Base-by-base conservation (phyloP, 1,140 invertebrate genomes). In the Ooceraea biroi region DNA sequence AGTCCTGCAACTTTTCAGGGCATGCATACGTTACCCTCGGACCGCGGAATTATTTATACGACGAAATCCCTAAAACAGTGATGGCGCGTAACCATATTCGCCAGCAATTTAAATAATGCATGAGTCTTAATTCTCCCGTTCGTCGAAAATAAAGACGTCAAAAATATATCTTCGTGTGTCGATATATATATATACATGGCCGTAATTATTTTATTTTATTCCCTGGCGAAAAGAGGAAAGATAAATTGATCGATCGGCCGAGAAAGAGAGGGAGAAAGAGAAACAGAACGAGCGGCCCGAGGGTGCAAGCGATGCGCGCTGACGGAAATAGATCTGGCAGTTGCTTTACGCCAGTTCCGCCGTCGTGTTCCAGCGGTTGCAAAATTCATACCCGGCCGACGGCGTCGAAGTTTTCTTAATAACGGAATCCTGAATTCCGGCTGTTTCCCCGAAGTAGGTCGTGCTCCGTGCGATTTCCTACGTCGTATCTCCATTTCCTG, bases 391-490 rank as follows among this genome's bases (percentile, higher is more conserved):
- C 73, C 61, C 73, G 55, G 52, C 58, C 50, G 60, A 44, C 48
- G 36, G 27, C 63, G 52, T 19, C 69, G 57, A 86, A 89, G 66
- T 89, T 89, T 88, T 89, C 87, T 89, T 89, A 89, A 89, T 89
- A 88, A 89, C 86, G 84, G 73, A 84, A 88, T 88, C 80, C 74
- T 52, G 63, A 88, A 88, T 88, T 86, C 80, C 68, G 58, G 60
- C 69, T 86, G 87, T 88, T 88, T 80, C 61, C 60, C n/a, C 69
- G 52, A 88, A 89, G 73, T 89, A 88, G 88, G 88, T 89, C 88
- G 80, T 66, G 52, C 66, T 65, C 83, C 77, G 76, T 55, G 71
- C 84, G 88, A 85, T 88, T 85, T 83, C 66, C 72, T 57, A 82
- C 69, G 78, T 82, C 68, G 69, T 73, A 82, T 82, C 69, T 74